Percentiles rank a stretch among this genome's conserved stretches.
Conservation (phyloP, 2,797 vertebrate species). For the Poecilia velifera region DNA sequence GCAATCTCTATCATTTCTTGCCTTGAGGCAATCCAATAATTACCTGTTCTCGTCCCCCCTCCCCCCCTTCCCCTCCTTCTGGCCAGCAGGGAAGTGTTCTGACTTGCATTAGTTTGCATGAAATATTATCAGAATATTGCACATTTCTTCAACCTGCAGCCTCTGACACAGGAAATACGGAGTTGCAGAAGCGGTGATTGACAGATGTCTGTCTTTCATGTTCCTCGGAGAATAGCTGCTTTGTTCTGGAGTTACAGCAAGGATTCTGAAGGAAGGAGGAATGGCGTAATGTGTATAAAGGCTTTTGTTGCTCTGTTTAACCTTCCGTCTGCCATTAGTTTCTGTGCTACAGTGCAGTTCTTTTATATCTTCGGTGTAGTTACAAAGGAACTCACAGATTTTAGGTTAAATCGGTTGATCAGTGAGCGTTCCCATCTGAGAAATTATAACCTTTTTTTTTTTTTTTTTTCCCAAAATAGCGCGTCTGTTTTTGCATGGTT, state of each 20-base stretch:
- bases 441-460: constrained; percentile 23
- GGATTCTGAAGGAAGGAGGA: constrained; percentile 69
- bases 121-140: constrained; percentile 87
- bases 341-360: constrained; percentile 45
- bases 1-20: constrained; percentile 86
- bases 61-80: constrained; percentile 73
- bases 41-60: constrained; percentile 80
- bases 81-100: constrained; percentile 83
- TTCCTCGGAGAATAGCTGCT: constrained; percentile 69
- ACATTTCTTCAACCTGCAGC: constrained; percentile 82
- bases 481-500: constrained; percentile 32
- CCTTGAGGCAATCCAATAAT: constrained; percentile 84
- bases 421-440: constrained; percentile 30
- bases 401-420: constrained; percentile 58
- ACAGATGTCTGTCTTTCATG: constrained; percentile 82
- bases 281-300: constrained; percentile 66
- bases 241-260: constrained; percentile 76
- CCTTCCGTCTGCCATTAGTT: constrained; percentile 70
- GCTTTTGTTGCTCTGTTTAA: constrained; percentile 77
- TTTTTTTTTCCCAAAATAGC: constrained; percentile 8
- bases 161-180: constrained; percentile 72
- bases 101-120: constrained; percentile 86
- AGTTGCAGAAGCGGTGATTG: constrained; percentile 75
- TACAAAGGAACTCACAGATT: constrained; percentile 50
- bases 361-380: constrained; percentile 63